A percentile compares a stretch with the other conserved stretches of the same genome.
These are phyloP conservation scores for human (Homo sapiens) DNA, from an alignment of 2,113 vertebrate species.

Conservation along the genomic window DNA sequence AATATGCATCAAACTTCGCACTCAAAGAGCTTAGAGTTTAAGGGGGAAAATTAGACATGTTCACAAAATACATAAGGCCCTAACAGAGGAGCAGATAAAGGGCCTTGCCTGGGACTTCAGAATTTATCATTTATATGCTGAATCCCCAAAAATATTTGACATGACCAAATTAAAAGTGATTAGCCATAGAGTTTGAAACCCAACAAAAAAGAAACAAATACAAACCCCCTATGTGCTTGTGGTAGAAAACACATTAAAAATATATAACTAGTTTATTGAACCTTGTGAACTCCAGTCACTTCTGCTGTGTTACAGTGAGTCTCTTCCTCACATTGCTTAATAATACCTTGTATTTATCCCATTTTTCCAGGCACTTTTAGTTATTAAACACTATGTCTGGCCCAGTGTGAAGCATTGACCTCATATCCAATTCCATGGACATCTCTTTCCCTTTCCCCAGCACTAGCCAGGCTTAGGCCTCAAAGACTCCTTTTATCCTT, in stretches of 20 bases:
- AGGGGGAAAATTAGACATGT: background rate
- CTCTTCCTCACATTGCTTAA: background rate
- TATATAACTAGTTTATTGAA: background rate
- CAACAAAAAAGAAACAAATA: background rate
- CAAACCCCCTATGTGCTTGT: background rate
- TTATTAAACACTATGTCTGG: background rate
- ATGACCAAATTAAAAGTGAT: background rate
- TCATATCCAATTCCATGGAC: background rate
- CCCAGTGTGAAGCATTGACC: background rate
- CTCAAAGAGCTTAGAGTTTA: background rate
- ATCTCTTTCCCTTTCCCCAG: background rate
- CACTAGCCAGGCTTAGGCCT: background rate
- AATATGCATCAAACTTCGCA: background rate
- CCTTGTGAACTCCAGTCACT: background rate
- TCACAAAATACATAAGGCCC: background rate
- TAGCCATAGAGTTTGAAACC: background rate
- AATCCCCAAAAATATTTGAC: background rate
- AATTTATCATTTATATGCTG: background rate
- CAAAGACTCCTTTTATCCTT: background rate
- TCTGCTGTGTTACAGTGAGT: background rate
- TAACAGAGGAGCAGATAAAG: background rate
- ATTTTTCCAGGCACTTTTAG: background rate
- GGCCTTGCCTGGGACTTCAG: background rate
- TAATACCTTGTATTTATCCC: background rate
- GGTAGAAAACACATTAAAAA: background rate